A percentile compares a stretch with the other conserved stretches of the same genome.
These are phyloP conservation scores for Synanthedon vespiformis DNA, from an alignment of 2,888 invertebrate species.

Conservation along the genomic window DNA sequence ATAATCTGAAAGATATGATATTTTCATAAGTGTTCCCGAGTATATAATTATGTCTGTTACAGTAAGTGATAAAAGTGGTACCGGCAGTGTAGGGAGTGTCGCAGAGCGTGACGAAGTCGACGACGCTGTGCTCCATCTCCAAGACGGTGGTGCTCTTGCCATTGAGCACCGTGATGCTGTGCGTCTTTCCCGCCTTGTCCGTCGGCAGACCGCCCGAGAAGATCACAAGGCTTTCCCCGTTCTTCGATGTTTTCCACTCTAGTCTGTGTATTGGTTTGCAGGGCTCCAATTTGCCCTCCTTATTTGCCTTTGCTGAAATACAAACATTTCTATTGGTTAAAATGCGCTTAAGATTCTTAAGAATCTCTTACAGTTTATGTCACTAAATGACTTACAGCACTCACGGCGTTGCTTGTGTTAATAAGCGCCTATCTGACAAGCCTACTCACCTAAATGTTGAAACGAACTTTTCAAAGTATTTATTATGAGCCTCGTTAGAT, in stretches of 20 bases:
- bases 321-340: background rate
- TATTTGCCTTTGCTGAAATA: slow-evolving; percentile 86
- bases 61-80: slow-evolving; percentile 25
- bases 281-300: slow-evolving; percentile 92
- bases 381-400: too few relatives aligned
- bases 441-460: too few relatives aligned
- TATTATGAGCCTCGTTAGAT: too few relatives aligned
- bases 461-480: too few relatives aligned
- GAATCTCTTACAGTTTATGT: too few relatives aligned
- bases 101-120: slow-evolving; percentile 96
- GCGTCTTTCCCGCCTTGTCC: slow-evolving; percentile 89
- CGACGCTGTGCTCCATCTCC: slow-evolving; percentile 98
- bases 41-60: background rate
- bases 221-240: slow-evolving; percentile 93
- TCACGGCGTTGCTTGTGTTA: too few relatives aligned
- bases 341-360: background rate
- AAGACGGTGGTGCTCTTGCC: slow-evolving; percentile 97
- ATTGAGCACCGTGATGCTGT: slow-evolving; percentile 95
- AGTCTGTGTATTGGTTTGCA: slow-evolving; percentile 96
- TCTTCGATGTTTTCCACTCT: slow-evolving; percentile 91
- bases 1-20: slow-evolving; percentile 76
- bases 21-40: background rate
- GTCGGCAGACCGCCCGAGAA: slow-evolving; percentile 96
- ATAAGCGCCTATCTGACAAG: too few relatives aligned
- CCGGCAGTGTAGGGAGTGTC: slow-evolving; percentile 95